A percentile compares a stretch with the other conserved stretches of the same genome.
Evolutionary conservation across 2,797 vertebrate species (phyloP).

Genomic region (Cynodonichthys magdalenae): DNA sequence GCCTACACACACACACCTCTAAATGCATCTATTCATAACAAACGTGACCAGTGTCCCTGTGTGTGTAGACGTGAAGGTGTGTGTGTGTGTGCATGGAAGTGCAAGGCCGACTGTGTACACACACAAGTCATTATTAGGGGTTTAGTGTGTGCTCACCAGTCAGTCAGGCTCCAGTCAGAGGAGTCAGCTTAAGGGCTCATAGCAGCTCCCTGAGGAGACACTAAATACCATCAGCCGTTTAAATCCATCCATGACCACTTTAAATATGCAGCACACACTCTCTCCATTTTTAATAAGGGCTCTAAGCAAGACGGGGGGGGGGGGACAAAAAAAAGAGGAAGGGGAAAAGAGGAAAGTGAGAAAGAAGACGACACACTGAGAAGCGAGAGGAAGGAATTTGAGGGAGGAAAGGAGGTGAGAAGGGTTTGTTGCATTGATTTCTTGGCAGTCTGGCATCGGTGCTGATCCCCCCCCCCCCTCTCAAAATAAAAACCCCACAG

Average conservation of each 20-base stretch:
- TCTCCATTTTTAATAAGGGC: constrained; percentile 79
- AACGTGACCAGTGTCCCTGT: constrained; percentile 42
- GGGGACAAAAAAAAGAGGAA: constrained; percentile 13
- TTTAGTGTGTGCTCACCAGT: constrained; percentile 74
- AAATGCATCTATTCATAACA: constrained; percentile 42
- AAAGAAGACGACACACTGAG: constrained; percentile 18
- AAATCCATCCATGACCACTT: constrained; percentile 78
- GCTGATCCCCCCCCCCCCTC: constrained; percentile 51
- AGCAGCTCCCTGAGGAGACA: constrained; percentile 77
- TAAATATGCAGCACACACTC: constrained; percentile 78
- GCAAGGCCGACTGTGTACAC: constrained; percentile 60
- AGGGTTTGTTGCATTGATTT: constrained; percentile 73
- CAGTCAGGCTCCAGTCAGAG: constrained; percentile 77
- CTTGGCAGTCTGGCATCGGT: constrained; percentile 71
- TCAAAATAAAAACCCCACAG: constrained; percentile 64
- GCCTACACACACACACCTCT: constrained; percentile 12
- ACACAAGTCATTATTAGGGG: constrained; percentile 78
- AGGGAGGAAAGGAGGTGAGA: constrained; percentile 38
- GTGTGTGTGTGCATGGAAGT: constrained; percentile 38
- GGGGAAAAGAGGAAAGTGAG: constrained; percentile 17
- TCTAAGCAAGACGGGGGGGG: constrained; percentile 60
- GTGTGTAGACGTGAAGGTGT: constrained; percentile 22
- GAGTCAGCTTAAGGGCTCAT: constrained; percentile 78
- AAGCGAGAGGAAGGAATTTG: constrained; percentile 18
- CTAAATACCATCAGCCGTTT: constrained; percentile 82